These are phyloP conservation scores for Anodontia alba DNA, from an alignment of 2,888 invertebrate genomes.

Conservation along the genomic window DNA sequence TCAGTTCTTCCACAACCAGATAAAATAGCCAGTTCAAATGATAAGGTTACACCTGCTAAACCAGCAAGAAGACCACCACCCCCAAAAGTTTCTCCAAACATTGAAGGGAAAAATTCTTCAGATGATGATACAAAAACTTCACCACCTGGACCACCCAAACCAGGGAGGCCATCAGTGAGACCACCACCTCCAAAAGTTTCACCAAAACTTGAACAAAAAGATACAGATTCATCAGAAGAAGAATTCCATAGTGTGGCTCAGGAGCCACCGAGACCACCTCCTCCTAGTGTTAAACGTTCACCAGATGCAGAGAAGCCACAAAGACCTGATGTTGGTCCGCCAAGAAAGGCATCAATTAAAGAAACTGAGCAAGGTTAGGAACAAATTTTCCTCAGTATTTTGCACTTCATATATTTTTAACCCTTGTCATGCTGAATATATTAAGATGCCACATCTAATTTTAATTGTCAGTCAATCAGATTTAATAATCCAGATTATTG, in stretches of 20 bases:
- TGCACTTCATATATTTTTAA: too few species aligned
- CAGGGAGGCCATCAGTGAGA: slow-evolving; percentile 60
- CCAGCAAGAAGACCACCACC: slow-evolving; percentile 32
- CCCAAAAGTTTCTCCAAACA: too few species aligned
- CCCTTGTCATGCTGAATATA: too few species aligned
- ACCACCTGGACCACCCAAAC: slow-evolving; percentile 37
- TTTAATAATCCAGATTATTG: too few species aligned
- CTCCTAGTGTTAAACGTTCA: not conserved
- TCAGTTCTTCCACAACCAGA: slow-evolving; percentile 35
- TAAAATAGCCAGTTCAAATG: slow-evolving; percentile 2
- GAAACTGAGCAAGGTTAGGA: too few species aligned
- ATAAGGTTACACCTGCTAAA: slow-evolving; percentile 30
- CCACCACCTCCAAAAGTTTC: slow-evolving; percentile 25
- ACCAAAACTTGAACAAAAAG: not conserved
- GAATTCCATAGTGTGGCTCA: slow-evolving; percentile 45
- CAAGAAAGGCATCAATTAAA: slow-evolving; percentile 14
- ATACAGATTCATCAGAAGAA: slow-evolving; percentile 28
- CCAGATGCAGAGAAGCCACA: slow-evolving; percentile 2
- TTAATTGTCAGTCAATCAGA: too few species aligned
- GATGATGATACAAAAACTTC: slow-evolving; percentile 43
- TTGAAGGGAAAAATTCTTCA: slow-evolving; percentile 28
- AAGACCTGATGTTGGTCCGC: slow-evolving; percentile 18
- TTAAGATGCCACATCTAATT: too few species aligned
- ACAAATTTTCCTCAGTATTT: too few species aligned
- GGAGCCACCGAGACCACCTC: slow-evolving; percentile 56